Evolutionary conservation across 1,140 invertebrate genomes (phyloP), one percentile per base, ranked within the genome.

Genomic region (Mizuhopecten yessoensis): DNA sequence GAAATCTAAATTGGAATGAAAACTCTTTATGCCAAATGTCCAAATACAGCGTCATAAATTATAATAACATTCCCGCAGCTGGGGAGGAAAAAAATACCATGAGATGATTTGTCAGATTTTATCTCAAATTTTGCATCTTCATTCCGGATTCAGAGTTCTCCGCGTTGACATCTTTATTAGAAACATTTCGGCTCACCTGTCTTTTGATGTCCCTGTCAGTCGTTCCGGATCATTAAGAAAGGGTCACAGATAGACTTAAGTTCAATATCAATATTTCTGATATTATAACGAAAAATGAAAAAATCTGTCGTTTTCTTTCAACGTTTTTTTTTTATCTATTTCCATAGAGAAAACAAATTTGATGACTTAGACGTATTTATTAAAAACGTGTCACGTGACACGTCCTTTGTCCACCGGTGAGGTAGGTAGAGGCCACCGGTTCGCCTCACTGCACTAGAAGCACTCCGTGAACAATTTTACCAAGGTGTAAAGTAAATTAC

Each of bases 401-500:
- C n/a, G 57, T n/a, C 23, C 57, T 75, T 75, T 75, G 57, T 75
- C 57, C 57, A 29, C 57, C 5, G n/a, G 57, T 75, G n/a, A 7
- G 1, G 57, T 5, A 75, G 42, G 57, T 75, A 75, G 20, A 75
- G 57, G 57, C 57, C 17, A 75, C 23, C 57, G 57, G 29, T 75
- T 29, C 57, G 57, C 57, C n/a, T 75, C 20, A n/a, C 57, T 29
- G 57, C 3, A 75, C n/a, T 29, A n/a, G n/a, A 29, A 75, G 15
- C 9, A 75, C n/a, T 17, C 57, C n/a, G n/a, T 75, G 57, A 75
- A 29, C 57, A 75, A n/a, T 75, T 75, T 75, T 29, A 75, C 17
- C 57, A 75, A 75, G 57, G 57, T 75, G 57, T 75, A 29, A 75
- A 75, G n/a, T 75, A 75, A 75, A 75, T 75, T 75, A 75, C 57